Conservation (phyloP, 2,888 invertebrate genomes). For the Mayetiola destructor region DNA sequence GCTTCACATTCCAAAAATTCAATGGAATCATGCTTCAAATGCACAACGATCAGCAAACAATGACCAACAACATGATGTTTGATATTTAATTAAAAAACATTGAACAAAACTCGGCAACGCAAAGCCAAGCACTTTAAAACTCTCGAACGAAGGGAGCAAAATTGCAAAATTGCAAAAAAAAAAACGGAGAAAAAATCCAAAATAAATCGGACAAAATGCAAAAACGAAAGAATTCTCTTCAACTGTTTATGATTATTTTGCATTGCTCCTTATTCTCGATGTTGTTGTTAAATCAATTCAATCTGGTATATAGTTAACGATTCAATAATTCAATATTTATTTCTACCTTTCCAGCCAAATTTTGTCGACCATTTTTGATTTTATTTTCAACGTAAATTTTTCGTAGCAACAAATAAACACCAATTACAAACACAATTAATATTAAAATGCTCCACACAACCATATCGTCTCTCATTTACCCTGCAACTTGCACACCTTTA, state of each 20-base stretch:
- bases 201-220: not conserved
- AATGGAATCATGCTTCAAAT: too few species aligned
- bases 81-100: too few species aligned
- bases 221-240: too few species aligned
- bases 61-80: too few species aligned
- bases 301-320: not conserved
- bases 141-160: too few species aligned
- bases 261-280: not conserved
- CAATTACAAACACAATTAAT: not conserved
- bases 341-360: slow-evolving; percentile 5
- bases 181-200: not conserved
- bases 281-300: not conserved
- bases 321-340: not conserved
- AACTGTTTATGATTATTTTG: not conserved
- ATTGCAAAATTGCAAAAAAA: not conserved
- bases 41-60: too few species aligned
- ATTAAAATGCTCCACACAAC: not conserved
- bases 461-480: not conserved
- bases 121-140: too few species aligned
- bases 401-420: not conserved
- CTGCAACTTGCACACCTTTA: too few species aligned
- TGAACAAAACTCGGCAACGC: too few species aligned
- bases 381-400: slow-evolving; percentile 9
- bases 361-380: not conserved
- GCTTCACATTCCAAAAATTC: too few species aligned